Evolutionary conservation across 1,140 invertebrate genomes (phyloP).

Genomic region (Scaptodrosophila lebanonensis): DNA sequence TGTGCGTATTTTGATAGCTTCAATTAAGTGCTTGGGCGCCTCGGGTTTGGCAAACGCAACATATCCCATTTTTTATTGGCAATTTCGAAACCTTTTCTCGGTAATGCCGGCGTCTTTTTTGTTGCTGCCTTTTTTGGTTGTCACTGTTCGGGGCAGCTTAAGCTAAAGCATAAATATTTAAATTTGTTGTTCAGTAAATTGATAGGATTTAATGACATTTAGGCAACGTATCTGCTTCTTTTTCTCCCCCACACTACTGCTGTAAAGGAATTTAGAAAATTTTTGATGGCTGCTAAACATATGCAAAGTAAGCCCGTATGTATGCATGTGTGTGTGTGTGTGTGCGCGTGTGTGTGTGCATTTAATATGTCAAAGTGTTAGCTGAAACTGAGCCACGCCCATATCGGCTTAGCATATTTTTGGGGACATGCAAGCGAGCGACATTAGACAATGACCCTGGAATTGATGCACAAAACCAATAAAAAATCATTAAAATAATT

Average conservation of each 20-base stretch:
- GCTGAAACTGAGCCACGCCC: no score
- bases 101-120: constrained; percentile 7
- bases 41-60: constrained; percentile 23
- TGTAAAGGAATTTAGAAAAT: no score
- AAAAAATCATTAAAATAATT: constrained; percentile 44
- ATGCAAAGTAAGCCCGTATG: no score
- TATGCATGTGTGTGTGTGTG: constrained; percentile 11
- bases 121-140: constrained; percentile 7
- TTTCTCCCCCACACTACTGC: no score
- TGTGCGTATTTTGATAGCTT: constrained; percentile 51
- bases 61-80: constrained; percentile 45
- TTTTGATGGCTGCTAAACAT: no score
- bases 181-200: constrained; percentile 63
- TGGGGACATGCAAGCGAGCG: constrained; percentile 46
- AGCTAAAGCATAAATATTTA: constrained; percentile 68
- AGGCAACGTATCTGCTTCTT: constrained; percentile 8
- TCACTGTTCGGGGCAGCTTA: constrained; percentile 38
- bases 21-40: constrained; percentile 69
- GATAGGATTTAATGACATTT: constrained; percentile 73
- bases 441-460: constrained; percentile 20
- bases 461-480: constrained; percentile 17
- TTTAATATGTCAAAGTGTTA: constrained; percentile 43
- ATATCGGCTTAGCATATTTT: constrained; percentile 48
- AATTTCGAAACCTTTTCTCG: constrained; percentile 56
- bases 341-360: neutral